These are phyloP conservation scores for Gandaritis pyraliata DNA, from an alignment of 2,888 invertebrate genomes.

Conservation along the genomic window DNA sequence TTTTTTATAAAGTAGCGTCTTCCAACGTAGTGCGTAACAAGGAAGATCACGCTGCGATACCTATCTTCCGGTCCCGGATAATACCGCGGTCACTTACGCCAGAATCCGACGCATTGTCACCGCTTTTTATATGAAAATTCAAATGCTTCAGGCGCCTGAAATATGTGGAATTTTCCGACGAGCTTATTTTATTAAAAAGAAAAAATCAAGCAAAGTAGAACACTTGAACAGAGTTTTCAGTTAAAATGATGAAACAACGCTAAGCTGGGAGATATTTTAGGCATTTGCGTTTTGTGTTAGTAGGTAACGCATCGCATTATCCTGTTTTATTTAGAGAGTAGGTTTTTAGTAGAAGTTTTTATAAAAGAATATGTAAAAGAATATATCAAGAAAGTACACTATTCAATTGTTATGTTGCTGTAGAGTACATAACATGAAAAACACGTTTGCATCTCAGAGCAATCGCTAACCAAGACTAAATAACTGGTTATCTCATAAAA, in stretches of 20 bases:
- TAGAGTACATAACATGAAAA: no score
- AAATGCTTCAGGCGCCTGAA: conserved; percentile 15
- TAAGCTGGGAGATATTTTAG: no score
- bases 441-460: no score
- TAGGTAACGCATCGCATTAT: no score
- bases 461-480: no score
- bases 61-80: conserved; percentile 4
- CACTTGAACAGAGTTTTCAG: not conserved
- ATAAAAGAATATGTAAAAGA: no score
- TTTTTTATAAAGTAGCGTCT: not conserved
- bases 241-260: not conserved
- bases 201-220: not conserved
- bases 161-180: conserved; percentile 23
- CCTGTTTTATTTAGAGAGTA: no score
- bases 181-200: conserved; percentile 10
- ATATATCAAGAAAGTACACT: no score
- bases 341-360: no score
- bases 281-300: no score
- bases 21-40: conserved; percentile 9
- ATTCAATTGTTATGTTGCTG: no score
- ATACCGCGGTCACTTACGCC: conserved; percentile 29
- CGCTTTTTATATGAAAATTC: conserved; percentile 28
- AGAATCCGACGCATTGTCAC: conserved; percentile 21
- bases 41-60: conserved; percentile 1
- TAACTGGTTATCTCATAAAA: no score